phyloP scores from a whole-genome alignment of 2,888 invertebrate genomes.

The Antitype chi region DNA sequence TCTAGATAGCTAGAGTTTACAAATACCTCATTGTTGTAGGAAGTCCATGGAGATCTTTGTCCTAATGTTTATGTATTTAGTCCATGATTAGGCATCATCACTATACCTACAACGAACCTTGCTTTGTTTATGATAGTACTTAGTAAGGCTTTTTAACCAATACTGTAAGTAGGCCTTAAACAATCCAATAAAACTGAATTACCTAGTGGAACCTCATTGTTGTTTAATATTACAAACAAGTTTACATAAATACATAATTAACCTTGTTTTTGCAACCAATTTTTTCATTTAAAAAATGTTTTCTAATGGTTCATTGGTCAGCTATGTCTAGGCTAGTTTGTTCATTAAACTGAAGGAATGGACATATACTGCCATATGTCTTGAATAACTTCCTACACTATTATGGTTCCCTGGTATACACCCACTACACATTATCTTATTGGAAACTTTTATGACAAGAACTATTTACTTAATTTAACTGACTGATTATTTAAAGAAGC shows the following conservation, averaged over 20 bases:
- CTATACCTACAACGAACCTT: not conserved
- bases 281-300: conserved; percentile 6
- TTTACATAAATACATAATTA: conserved; percentile 24
- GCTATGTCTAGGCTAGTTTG: not conserved
- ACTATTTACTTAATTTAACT: not conserved
- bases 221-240: not conserved
- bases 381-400: not conserved
- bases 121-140: not conserved
- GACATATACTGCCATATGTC: no score
- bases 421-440: conserved; percentile 33
- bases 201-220: not conserved
- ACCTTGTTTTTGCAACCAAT: conserved; percentile 39
- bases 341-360: not conserved
- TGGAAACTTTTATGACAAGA: not conserved
- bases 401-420: conserved; percentile 25
- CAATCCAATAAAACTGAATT: conserved; percentile 15
- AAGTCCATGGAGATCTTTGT: conserved; percentile 21
- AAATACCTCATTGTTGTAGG: conserved; percentile 43
- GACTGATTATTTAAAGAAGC: no score
- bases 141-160: not conserved
- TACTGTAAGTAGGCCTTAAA: not conserved
- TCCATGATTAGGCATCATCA: conserved; percentile 29
- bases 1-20: conserved; percentile 35
- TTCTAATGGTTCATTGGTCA: conserved; percentile 3
- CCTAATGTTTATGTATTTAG: conserved; percentile 32